Evolutionary conservation across 2,113 vertebrate genomes (phyloP).

Genomic region (Cichladusa arquata): DNA sequence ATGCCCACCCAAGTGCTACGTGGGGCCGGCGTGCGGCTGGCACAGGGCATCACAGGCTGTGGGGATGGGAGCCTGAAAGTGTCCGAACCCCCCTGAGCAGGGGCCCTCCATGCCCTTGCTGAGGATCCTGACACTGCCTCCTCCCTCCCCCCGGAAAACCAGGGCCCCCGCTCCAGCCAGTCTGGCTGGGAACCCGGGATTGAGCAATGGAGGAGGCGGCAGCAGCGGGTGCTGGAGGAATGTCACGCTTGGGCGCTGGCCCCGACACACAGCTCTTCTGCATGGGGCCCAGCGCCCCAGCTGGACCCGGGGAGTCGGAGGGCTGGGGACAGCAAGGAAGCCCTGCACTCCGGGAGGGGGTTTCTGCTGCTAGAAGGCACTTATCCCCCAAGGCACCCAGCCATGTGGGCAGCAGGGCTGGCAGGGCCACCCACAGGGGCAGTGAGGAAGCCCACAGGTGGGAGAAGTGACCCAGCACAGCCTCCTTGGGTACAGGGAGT

Average conservation of each 20-base stretch:
- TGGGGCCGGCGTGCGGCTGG: accelerated
- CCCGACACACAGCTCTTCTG: not conserved
- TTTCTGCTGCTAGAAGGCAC: not conserved
- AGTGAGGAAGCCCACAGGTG: not conserved
- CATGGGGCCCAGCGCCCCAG: not conserved
- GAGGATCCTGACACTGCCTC: slow-evolving; percentile 33
- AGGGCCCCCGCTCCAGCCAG: slow-evolving; percentile 47
- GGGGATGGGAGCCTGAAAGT: accelerated
- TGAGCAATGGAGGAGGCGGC: slow-evolving; percentile 54
- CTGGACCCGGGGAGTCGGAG: accelerated
- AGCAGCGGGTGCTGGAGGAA: slow-evolving; percentile 39
- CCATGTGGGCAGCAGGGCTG: not conserved
- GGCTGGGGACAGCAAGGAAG: not conserved
- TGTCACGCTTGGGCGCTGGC: slow-evolving; percentile 43
- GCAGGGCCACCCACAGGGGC: accelerated
- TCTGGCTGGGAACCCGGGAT: slow-evolving; percentile 54
- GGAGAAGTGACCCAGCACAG: not conserved
- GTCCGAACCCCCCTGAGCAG: not conserved
- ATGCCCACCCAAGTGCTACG: not conserved
- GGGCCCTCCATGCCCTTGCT: slow-evolving; percentile 20
- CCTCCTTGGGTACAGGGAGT: not conserved
- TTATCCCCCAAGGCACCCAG: accelerated
- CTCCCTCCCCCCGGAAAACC: slow-evolving; percentile 38
- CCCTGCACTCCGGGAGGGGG: accelerated
- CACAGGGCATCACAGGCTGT: not conserved